Evolutionary conservation across 1,140 invertebrate species (phyloP), one percentile per base, ranked within the genome.

Genomic region (Latrodectus geometricus): DNA sequence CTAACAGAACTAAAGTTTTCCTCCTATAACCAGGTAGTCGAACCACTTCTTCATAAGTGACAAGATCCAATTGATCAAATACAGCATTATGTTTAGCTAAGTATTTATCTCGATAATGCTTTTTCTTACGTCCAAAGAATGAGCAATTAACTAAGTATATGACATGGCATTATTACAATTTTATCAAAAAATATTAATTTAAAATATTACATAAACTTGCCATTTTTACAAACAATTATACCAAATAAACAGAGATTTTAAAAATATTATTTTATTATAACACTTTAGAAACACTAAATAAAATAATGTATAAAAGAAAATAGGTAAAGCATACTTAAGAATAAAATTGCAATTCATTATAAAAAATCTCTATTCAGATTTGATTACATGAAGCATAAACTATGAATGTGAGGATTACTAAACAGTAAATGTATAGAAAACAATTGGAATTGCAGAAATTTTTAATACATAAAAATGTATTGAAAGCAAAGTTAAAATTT

Each of bases 21-120:
- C 93, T 89, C 80, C 91, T 90, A 88, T 93, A 94, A 95, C 96
- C 95, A 90, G 97, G 97, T 91, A 99, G 93, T 91, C 98, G 96
- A 74, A 99, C 97, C 89, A 99, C 98, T 93, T 99, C 98, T 92
- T 99, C 98, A 91, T 99, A 99, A 11, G 98, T 99, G 88, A 99
- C 97, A 91, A 99, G 94, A 93, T 99, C 98, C 90, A 99, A 94
- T 92, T 99, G 98, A 93, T 99, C 98, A 92, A 99, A 98, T 84
- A 98, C 96, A 78, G 97, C 96, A 92, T 99, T 99, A 92, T 99
- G 97, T 92, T 99, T 99, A 75, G 97, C 87, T 90, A 99, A 94
- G 93, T 99, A 99, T 92, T 99, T 99, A 93, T 99, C 98, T 91
- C 97, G 97, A 90, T 96, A 97, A 91, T 97, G 99, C 94, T 98